Evolutionary conservation across 2,888 invertebrate genomes (phyloP).

Genomic region (Mimas tiliae): DNA sequence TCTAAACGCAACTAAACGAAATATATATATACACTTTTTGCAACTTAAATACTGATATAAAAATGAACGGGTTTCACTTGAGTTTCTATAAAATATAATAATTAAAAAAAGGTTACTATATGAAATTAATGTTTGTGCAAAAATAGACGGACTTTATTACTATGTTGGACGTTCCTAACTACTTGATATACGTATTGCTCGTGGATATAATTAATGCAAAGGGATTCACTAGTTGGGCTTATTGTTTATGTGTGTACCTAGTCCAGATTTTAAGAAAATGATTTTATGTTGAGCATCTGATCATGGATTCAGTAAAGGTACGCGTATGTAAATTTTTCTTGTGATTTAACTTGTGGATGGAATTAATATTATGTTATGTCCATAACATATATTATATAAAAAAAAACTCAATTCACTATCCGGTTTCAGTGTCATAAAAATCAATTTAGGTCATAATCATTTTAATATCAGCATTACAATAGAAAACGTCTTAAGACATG

Average conservation of each 20-base stretch:
- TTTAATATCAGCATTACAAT: too few species aligned
- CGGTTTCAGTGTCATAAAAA: neutral
- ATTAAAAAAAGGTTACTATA: neutral
- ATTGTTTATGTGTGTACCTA: neutral
- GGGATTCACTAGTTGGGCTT: neutral
- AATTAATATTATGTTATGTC: neutral
- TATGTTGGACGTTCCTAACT: slow-evolving; percentile 42
- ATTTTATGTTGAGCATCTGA: neutral
- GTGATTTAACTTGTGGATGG: neutral
- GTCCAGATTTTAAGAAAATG: neutral
- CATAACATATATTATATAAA: too few species aligned
- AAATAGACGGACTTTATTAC: slow-evolving; percentile 44
- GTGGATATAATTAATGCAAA: neutral
- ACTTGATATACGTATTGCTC: slow-evolving; percentile 14
- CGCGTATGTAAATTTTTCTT: neutral
- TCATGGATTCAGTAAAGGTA: neutral
- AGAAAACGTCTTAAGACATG: too few species aligned
- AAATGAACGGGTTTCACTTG: too few species aligned
- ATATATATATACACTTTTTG: neutral
- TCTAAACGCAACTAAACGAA: neutral
- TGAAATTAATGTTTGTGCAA: slow-evolving; percentile 37
- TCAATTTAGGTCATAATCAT: too few species aligned
- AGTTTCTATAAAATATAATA: neutral
- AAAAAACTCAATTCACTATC: neutral
- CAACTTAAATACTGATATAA: neutral